Percentiles rank a stretch among this genome's conserved stretches.
phyloP scores from a whole-genome alignment of 2,113 vertebrate genomes.

The Hemiscyllium ocellatum region DNA sequence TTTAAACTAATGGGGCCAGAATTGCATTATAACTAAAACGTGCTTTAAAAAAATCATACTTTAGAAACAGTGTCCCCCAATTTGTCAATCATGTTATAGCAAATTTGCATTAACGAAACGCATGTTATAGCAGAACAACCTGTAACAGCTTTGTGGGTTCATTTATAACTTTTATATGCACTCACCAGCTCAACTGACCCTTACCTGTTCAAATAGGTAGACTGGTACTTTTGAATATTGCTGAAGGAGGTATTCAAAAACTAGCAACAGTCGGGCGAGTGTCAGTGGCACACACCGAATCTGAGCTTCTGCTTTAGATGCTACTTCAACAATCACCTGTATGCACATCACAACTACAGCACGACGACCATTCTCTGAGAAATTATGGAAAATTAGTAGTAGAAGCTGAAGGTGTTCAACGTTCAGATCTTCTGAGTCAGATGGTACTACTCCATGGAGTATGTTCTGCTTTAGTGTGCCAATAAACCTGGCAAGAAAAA shows the following conservation, averaged over 20 bases:
- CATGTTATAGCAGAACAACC: too few relatives aligned
- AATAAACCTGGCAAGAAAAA: slow-evolving; percentile 68
- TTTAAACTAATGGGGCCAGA: too few relatives aligned
- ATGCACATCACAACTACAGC: slow-evolving; percentile 70
- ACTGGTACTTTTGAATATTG: slow-evolving; percentile 84
- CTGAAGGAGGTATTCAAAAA: slow-evolving; percentile 90
- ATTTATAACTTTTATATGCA: neutral
- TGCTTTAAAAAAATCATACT: too few relatives aligned
- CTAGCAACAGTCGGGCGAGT: slow-evolving; percentile 77
- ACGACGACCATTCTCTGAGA: slow-evolving; percentile 77
- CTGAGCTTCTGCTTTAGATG: slow-evolving; percentile 71
- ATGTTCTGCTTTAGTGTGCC: slow-evolving; percentile 85
- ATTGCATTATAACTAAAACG: too few relatives aligned
- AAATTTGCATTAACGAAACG: too few relatives aligned
- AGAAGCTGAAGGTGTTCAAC: slow-evolving; percentile 92
- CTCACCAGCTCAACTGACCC: neutral
- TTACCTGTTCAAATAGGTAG: slow-evolving; percentile 91
- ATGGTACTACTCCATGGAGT: slow-evolving; percentile 72
- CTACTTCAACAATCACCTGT: slow-evolving; percentile 81
- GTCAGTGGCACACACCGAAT: slow-evolving; percentile 73
- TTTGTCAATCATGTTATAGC: too few relatives aligned
- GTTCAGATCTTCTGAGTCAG: slow-evolving; percentile 83
- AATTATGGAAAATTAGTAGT: slow-evolving; percentile 91
- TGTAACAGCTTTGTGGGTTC: neutral
- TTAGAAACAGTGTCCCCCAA: too few relatives aligned